A percentile compares a stretch with the other conserved stretches of the same genome.
phyloP scores from a whole-genome alignment of 1,140 invertebrate species.

The Drosophila auraria region DNA sequence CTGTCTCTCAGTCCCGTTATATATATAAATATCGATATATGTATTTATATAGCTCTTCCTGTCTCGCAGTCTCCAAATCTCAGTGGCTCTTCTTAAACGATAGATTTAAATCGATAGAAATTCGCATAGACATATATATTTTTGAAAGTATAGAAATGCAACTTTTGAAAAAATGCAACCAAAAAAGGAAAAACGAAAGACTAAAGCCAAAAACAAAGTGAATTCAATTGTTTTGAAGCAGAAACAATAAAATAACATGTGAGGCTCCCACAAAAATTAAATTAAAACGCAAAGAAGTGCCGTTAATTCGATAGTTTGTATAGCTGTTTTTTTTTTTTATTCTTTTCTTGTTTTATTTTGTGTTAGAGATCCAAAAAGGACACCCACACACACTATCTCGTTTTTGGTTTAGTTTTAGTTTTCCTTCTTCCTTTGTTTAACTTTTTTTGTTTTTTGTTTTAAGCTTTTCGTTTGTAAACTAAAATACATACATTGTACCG shows the following conservation, averaged over 20 bases:
- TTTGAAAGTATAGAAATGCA: constrained; percentile 78
- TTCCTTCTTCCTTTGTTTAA: constrained; percentile 18
- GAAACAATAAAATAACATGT: constrained; percentile 34
- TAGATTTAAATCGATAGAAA: constrained; percentile 59
- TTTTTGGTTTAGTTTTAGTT: constrained; percentile 32
- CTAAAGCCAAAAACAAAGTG: constrained; percentile 55
- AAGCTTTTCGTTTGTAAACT: constrained; percentile 38
- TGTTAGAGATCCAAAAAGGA: constrained; percentile 36
- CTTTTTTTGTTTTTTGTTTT: constrained; percentile 35
- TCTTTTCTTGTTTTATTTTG: constrained; percentile 12
- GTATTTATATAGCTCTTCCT: constrained; percentile 1
- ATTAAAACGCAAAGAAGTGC: constrained; percentile 16
- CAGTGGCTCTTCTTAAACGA: constrained; percentile 37
- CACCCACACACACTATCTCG: constrained; percentile 26
- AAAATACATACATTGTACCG: constrained; percentile 38
- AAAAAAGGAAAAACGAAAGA: constrained; percentile 44
- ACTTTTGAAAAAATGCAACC: constrained; percentile 71
- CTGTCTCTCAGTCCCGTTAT: constrained; percentile 17
- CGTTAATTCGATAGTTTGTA: constrained; percentile 50
- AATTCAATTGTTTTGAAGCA: constrained; percentile 38
- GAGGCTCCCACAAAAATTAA: constrained; percentile 15
- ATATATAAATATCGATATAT: constrained; percentile 12
- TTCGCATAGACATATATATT: constrained; percentile 68
- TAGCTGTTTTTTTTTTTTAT: constrained; percentile 21
- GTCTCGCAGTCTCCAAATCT: constrained; percentile 23